Evolutionary conservation across 2,888 invertebrate species (phyloP), one percentile per base, ranked within the genome.

Genomic region (Pristionchus exspectatus): DNA sequence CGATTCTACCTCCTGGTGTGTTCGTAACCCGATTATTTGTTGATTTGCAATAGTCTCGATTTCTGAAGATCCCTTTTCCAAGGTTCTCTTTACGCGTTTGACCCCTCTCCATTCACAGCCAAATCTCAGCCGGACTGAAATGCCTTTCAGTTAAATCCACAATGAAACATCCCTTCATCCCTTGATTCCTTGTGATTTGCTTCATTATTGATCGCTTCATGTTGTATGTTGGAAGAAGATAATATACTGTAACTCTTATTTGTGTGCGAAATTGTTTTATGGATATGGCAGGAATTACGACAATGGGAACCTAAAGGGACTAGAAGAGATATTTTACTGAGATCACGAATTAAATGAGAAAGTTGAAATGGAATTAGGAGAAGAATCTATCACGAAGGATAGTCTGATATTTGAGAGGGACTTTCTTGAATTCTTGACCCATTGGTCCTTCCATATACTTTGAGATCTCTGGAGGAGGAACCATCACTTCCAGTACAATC

Each of bases 361-460:
- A 33, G n/a, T 3, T 87, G 50, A 69, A 50, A 44, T 85, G 56
- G 84, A 38, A 59, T 59, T 50, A 85, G 9, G 87, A 33, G 33
- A 88, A 74, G 74, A 88, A 74, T 38, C 87, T 44, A 59, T 87
- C 66, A 44, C 87, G 38, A n/a, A 87, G 87, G 18, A 44, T n/a
- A 21, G 38, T 69, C 30, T 44, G 66, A 69, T 87, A 87, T 16
- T 69, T 66, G 69, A 54, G 44, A 18, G 87, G 30, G 4, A 87
- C 87, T 33, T 54, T 87, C 33, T 69, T 87, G 66, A 87, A 87
- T 44, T 44, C 69, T 18, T 87, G 24, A 66, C 87, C 66, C 66
- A 87, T 69, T 69, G 87, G 69, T 12, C 69, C 66, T 44, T 87
- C 87, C 66, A 87, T 69, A 16, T 50, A 69, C n/a, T 44, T 54